Percentiles rank a stretch among this genome's conserved stretches.
phyloP scores from a whole-genome alignment of 2,888 invertebrate genomes.

The Agonum fuliginosum region DNA sequence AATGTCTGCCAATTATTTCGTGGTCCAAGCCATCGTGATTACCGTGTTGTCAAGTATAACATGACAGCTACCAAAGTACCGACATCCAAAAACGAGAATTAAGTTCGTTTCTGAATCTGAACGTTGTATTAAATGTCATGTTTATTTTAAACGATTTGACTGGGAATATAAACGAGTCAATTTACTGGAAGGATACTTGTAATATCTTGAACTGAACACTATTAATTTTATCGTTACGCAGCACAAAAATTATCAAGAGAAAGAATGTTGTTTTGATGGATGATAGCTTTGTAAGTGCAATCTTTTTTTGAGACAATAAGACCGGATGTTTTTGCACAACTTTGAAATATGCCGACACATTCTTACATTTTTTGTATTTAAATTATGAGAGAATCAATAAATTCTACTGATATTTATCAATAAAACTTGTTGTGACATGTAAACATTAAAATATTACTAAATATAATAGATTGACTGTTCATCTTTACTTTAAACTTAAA shows the following conservation, averaged over 20 bases:
- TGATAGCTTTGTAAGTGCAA: neutral
- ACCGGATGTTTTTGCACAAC: neutral
- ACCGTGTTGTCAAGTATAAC: neutral
- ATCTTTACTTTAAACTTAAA: too few species aligned
- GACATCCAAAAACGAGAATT: neutral
- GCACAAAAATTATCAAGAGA: neutral
- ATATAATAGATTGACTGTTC: too few species aligned
- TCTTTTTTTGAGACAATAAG: neutral
- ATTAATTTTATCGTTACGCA: neutral
- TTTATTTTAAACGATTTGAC: neutral
- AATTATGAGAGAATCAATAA: too few species aligned
- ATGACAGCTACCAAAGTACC: conserved; percentile 13
- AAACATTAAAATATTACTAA: too few species aligned
- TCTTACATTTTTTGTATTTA: too few species aligned
- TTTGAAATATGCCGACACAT: neutral
- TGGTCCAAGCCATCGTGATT: neutral
- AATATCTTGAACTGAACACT: neutral
- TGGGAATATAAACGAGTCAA: neutral
- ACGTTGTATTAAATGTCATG: conserved; percentile 3
- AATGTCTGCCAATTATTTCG: conserved; percentile 13
- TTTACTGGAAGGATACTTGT: neutral
- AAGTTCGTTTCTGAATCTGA: conserved; percentile 10
- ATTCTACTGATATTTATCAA: too few species aligned
- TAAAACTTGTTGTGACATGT: too few species aligned
- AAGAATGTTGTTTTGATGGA: neutral